These are phyloP conservation scores for Apamea anceps DNA, from an alignment of 2,888 invertebrate species.

Conservation along the genomic window DNA sequence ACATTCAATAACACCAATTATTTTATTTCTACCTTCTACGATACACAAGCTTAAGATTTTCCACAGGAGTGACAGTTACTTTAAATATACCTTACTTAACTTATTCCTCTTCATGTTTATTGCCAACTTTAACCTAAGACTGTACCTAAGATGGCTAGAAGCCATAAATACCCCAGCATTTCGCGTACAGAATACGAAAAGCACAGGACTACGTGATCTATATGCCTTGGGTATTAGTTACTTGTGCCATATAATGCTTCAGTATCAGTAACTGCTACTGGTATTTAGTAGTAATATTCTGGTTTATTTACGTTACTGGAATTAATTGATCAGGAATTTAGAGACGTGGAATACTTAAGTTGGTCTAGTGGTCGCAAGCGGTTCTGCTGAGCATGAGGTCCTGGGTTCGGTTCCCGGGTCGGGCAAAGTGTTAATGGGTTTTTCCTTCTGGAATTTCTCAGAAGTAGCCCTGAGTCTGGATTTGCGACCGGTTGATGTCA, in stretches of 20 bases:
- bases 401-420: background rate
- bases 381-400: background rate
- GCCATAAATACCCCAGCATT: constrained; percentile 57
- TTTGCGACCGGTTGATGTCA: background rate
- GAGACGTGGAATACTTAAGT: background rate
- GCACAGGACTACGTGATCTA: constrained; percentile 54
- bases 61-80: background rate
- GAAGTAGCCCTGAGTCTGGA: too few relatives aligned
- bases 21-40: background rate
- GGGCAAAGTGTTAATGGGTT: background rate
- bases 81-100: constrained; percentile 8
- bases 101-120: constrained; percentile 33
- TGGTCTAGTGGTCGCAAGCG: background rate
- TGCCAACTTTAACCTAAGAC: constrained; percentile 32
- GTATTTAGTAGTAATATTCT: constrained; percentile 12
- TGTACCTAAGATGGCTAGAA: constrained; percentile 52
- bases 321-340: background rate
- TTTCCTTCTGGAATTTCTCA: background rate
- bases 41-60: background rate
- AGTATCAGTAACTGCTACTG: background rate
- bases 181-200: constrained; percentile 59
- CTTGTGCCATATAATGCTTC: constrained; percentile 22
- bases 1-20: background rate
- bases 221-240: constrained; percentile 54
- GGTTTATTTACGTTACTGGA: background rate